Conservation (phyloP, 2,888 invertebrate genomes). For the Sesia bembeciformis region DNA sequence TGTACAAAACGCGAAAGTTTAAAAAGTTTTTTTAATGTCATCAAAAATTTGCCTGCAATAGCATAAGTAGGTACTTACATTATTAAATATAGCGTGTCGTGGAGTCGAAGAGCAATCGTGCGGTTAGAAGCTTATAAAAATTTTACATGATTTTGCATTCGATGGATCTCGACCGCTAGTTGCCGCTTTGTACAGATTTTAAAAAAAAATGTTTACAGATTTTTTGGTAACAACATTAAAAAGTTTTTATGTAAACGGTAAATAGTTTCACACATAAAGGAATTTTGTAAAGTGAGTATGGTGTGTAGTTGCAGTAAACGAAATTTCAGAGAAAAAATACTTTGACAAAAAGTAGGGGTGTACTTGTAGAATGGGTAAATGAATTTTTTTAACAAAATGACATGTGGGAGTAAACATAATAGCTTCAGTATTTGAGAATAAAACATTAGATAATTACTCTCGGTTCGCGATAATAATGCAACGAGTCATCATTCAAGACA, state of each 20-base stretch:
- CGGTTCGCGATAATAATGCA: no score
- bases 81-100: conserved; percentile 8
- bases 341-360: no score
- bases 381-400: no score
- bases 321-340: no score
- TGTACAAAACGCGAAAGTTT: no score
- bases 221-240: not conserved
- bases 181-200: conserved; percentile 11
- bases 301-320: no score
- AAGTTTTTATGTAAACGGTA: not conserved
- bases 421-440: no score
- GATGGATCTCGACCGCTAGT: conserved; percentile 3
- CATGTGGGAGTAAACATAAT: no score
- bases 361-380: no score
- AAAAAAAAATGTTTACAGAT: conserved; percentile 11
- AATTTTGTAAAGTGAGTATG: not conserved
- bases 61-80: conserved; percentile 6
- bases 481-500: no score
- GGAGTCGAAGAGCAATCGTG: conserved; percentile 16
- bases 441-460: no score
- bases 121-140: conserved; percentile 18
- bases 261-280: not conserved
- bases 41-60: no score
- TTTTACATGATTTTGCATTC: conserved; percentile 17
- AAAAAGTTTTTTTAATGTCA: not conserved